Evolutionary conservation across 2,113 vertebrate species (phyloP).

Genomic region (Mesembrinibis cayennensis): DNA sequence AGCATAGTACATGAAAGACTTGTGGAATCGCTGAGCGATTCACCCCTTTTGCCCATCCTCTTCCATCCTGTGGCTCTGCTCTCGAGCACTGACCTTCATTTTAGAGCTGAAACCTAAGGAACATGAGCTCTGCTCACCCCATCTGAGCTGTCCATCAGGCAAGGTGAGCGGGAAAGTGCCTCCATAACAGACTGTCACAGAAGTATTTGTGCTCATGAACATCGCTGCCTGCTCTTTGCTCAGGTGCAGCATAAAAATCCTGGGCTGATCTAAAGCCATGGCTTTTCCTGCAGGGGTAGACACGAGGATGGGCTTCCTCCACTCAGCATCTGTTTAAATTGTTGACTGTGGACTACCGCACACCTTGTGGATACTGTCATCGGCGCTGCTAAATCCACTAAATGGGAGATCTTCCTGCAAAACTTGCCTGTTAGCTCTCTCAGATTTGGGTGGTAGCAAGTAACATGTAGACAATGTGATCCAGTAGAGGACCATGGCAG

Average conservation of each 20-base stretch:
- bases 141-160: neutral
- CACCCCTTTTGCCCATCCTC: neutral
- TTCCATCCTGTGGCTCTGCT: neutral
- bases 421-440: neutral
- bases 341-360: neutral
- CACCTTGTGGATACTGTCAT: neutral
- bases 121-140: neutral
- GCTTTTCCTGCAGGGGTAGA: neutral
- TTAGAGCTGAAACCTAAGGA: neutral
- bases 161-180: neutral
- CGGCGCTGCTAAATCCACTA: neutral
- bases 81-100: neutral
- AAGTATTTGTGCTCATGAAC: neutral
- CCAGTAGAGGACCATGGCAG: neutral
- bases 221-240: neutral
- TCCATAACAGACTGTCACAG: neutral
- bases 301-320: neutral
- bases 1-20: neutral
- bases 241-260: neutral
- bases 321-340: neutral
- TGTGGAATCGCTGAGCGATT: accelerated
- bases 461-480: neutral
- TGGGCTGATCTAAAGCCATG: neutral
- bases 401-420: neutral
- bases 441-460: neutral